phyloP scores from a whole-genome alignment of 2,797 vertebrate genomes.

The Chelonia mydas region DNA sequence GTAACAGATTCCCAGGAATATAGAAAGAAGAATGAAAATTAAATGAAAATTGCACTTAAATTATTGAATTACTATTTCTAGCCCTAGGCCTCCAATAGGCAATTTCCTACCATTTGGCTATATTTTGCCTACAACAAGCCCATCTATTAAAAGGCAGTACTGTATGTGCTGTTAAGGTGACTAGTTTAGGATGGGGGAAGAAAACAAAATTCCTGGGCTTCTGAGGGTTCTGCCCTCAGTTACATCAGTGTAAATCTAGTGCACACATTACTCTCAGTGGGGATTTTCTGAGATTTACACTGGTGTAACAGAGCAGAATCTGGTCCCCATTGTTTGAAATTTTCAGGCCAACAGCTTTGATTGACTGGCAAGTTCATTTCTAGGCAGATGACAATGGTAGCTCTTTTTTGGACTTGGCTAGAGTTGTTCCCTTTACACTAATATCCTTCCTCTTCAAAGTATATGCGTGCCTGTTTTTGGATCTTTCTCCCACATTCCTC shows the following conservation, averaged over 20 bases:
- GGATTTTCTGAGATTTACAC: background rate
- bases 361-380: rapidly evolving
- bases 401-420: too few relatives aligned
- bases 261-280: background rate
- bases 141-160: rapidly evolving
- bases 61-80: background rate
- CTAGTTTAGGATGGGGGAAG: background rate
- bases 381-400: background rate
- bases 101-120: background rate
- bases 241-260: background rate
- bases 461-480: background rate
- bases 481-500: background rate
- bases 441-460: background rate
- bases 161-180: background rate
- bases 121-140: background rate
- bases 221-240: background rate
- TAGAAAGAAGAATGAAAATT: constrained; percentile 12
- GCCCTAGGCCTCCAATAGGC: background rate
- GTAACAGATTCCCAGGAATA: constrained; percentile 31
- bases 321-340: background rate
- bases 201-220: background rate
- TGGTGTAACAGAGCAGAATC: rapidly evolving
- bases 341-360: rapidly evolving
- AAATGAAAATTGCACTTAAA: background rate
- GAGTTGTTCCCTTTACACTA: background rate